Base-by-base conservation (phyloP, 2,797 vertebrate species). In the Euthynnus affinis region DNA sequence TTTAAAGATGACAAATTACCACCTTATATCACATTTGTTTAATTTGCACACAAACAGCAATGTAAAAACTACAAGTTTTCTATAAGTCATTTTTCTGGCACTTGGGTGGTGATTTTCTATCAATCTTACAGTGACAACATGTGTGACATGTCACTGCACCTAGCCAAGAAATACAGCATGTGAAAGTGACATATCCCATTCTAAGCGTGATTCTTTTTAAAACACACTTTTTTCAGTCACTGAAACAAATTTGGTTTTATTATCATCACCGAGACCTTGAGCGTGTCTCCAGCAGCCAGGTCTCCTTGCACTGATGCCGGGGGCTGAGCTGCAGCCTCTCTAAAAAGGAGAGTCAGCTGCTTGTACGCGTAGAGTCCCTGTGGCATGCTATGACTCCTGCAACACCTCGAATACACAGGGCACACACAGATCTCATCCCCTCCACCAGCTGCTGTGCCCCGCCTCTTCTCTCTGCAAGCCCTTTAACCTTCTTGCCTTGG, bases 401-500 rank as follows among this genome's bases (percentile, higher is more conserved):
- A 76, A 82, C 84, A 89, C 85, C 88, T 87, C 76, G 9, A 68
- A 58, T n/a, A 58, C 56, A 58, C 56, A 32, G 46, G 8, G 40
- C 4, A 63, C 77, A 57, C 78, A 67, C 61, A 68, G 51, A 53
- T 63, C 74, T 46, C 74, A 56, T 76, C 73, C 79, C 88, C 72
- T 83, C 79, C 76, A 80, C 85, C 91, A 87, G 85, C 84, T 88
- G 87, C 71, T 74, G 70, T 25, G 82, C 76, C 80, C 91, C 88
- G 74, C 92, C 91, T 81, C 91, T 76, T 85, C 73, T 67, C 71
- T 76, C 79, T 37, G 55, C 44, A 8, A 93, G 95, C 94, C 96
- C 96, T 96, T 94, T 92, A 89, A 94, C 95, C 94, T 94, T 94
- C 89, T 91, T 90, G 76, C 88, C 70, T 80, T 46, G 78, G 93